Evolutionary conservation across 2,888 invertebrate genomes (phyloP).

Genomic region (Andrena trimmerana): DNA sequence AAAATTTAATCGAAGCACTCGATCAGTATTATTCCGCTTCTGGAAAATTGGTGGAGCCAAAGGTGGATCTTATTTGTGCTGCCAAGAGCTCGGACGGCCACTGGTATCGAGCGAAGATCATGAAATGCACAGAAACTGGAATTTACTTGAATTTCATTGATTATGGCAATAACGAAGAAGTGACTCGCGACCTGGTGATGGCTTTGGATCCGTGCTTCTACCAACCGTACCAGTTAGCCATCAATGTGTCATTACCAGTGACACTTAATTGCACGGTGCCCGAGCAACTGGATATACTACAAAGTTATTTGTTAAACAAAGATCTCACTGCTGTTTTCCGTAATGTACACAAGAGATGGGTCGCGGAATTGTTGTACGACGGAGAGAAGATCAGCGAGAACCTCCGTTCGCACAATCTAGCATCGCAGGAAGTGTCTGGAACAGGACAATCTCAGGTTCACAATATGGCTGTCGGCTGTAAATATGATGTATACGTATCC

Average conservation of each 20-base stretch:
- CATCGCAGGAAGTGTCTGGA: constrained; percentile 21
- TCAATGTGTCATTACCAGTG: constrained; percentile 79
- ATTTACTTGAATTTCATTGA: constrained; percentile 88
- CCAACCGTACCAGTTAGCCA: constrained; percentile 77
- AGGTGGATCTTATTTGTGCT: constrained; percentile 87
- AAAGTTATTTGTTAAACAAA: constrained; percentile 82
- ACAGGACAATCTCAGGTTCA: constrained; percentile 75
- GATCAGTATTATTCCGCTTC: constrained; percentile 87
- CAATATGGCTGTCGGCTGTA: constrained; percentile 74
- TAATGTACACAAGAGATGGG: constrained; percentile 87
- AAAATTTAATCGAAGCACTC: constrained; percentile 86
- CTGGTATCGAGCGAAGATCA: constrained; percentile 90
- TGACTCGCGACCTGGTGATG: constrained; percentile 85
- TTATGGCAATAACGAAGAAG: constrained; percentile 89
- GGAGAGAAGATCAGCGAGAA: constrained; percentile 86
- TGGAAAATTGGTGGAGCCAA: constrained; percentile 86
- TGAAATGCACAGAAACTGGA: constrained; percentile 84
- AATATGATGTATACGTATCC: constrained; percentile 87
- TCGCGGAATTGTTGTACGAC: constrained; percentile 86
- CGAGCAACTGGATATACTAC: constrained; percentile 84
- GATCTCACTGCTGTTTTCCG: constrained; percentile 87
- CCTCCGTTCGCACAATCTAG: constrained; percentile 81
- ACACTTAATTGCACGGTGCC: constrained; percentile 81
- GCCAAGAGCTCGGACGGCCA: constrained; percentile 88
- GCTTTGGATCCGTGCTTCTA: constrained; percentile 80